phyloP scores from a whole-genome alignment of 2,888 invertebrate genomes.

The Leucania comma region DNA sequence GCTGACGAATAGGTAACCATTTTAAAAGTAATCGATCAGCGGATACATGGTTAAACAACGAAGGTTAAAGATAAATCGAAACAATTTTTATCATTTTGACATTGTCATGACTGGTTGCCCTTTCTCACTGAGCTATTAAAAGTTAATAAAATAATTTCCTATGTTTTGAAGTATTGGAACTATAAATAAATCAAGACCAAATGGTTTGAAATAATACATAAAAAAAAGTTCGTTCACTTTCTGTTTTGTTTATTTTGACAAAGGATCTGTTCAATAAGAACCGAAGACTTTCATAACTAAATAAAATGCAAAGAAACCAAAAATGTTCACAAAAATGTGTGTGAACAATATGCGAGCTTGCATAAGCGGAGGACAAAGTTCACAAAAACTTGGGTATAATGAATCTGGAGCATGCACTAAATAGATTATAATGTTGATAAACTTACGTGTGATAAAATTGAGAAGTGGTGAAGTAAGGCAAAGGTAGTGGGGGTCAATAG shows the following conservation, averaged over 20 bases:
- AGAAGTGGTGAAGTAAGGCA: conserved; percentile 53
- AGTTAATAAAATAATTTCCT: neutral
- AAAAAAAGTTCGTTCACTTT: neutral
- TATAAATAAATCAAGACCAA: neutral
- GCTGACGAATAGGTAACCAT: too few species aligned
- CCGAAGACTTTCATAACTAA: neutral
- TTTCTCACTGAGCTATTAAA: neutral
- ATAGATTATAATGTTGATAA: conserved; percentile 53
- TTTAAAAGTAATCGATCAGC: too few species aligned
- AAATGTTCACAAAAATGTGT: neutral
- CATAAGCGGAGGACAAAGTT: neutral
- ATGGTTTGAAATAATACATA: neutral
- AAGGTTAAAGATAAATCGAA: too few species aligned
- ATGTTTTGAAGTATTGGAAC: neutral
- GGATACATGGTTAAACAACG: too few species aligned
- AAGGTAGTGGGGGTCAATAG: conserved; percentile 69
- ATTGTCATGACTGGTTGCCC: neutral
- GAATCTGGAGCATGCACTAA: conserved; percentile 43
- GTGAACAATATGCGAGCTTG: conserved; percentile 18
- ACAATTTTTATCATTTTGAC: neutral
- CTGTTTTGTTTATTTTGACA: neutral
- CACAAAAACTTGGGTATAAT: conserved; percentile 33
- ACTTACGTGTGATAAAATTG: conserved; percentile 76
- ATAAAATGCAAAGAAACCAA: conserved; percentile 2
- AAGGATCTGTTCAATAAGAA: neutral